phyloP scores from a whole-genome alignment of 2,113 vertebrate genomes.

The Cygnus atratus region DNA sequence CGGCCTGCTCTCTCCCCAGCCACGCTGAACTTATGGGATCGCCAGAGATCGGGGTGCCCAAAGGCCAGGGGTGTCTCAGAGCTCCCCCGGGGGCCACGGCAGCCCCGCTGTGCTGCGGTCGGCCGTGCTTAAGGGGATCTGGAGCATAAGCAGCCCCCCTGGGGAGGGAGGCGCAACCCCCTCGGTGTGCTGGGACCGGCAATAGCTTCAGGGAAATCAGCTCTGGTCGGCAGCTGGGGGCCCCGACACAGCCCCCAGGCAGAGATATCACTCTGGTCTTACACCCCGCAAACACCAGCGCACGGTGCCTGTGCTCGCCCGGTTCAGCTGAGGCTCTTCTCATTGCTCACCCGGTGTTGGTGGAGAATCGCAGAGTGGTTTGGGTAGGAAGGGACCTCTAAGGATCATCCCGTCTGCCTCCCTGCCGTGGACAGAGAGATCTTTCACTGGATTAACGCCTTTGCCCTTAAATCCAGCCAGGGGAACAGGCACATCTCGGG shows the following conservation, averaged over 20 bases:
- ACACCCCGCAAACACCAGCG: neutral
- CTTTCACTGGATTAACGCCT: neutral
- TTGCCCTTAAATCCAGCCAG: neutral
- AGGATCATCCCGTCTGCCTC: neutral
- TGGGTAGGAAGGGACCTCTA: neutral
- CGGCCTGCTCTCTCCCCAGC: constrained; percentile 14
- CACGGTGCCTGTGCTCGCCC: neutral
- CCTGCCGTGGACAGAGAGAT: neutral
- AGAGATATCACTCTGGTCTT: neutral
- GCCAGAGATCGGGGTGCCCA: neutral
- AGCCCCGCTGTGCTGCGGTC: rapidly evolving
- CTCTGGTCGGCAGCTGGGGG: neutral
- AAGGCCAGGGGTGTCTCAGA: neutral
- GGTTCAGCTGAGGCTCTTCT: neutral
- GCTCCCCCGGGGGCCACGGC: neutral
- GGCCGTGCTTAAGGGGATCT: rapidly evolving
- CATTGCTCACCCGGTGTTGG: neutral
- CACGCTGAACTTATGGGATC: neutral
- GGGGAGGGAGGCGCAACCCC: neutral
- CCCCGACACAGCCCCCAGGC: neutral
- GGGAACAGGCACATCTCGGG: neutral
- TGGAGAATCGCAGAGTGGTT: neutral
- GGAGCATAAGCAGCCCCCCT: neutral
- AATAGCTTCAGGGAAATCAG: neutral
- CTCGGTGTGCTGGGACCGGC: neutral